These are phyloP conservation scores for Lasioglossum pauxillum DNA, from an alignment of 2,888 invertebrate genomes.

Conservation along the genomic window DNA sequence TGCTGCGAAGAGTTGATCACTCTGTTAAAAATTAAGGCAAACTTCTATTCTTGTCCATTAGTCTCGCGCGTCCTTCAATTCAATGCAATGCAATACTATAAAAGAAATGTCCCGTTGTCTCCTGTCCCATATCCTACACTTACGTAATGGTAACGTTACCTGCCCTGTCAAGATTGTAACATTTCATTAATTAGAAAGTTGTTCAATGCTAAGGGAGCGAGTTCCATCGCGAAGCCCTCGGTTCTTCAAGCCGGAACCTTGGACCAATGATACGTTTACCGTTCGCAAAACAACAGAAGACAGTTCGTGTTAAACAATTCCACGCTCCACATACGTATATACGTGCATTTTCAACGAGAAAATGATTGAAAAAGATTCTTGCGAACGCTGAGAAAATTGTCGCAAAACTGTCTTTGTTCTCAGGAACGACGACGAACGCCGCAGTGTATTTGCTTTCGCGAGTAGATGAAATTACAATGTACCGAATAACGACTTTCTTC, in stretches of 20 bases:
- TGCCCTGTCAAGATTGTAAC: conserved; percentile 62
- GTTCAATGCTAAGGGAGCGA: conserved; percentile 52
- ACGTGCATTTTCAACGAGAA: too few species aligned
- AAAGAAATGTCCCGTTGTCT: conserved; percentile 13
- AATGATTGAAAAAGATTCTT: too few species aligned
- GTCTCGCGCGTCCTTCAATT: conserved; percentile 3
- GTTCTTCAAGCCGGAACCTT: conserved; percentile 24
- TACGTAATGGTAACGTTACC: conserved; percentile 66
- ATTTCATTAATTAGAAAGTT: conserved; percentile 74
- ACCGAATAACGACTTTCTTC: conserved; percentile 16
- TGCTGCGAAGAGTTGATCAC: neutral
- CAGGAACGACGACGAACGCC: neutral
- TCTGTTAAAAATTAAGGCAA: neutral
- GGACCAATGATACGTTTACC: conserved; percentile 4
- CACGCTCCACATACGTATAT: too few species aligned
- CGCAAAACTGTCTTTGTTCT: neutral
- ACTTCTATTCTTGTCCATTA: neutral
- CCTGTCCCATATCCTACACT: conserved; percentile 21
- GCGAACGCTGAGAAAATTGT: too few species aligned
- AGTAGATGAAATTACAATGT: conserved; percentile 10
- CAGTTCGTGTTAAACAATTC: neutral
- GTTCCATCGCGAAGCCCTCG: conserved; percentile 35
- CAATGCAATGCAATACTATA: neutral
- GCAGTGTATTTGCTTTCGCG: neutral
- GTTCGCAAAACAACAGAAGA: neutral